Percentiles rank a stretch among this genome's conserved stretches.
Conservation (phyloP, 1,140 invertebrate genomes). For the Drosophila mayri region DNA sequence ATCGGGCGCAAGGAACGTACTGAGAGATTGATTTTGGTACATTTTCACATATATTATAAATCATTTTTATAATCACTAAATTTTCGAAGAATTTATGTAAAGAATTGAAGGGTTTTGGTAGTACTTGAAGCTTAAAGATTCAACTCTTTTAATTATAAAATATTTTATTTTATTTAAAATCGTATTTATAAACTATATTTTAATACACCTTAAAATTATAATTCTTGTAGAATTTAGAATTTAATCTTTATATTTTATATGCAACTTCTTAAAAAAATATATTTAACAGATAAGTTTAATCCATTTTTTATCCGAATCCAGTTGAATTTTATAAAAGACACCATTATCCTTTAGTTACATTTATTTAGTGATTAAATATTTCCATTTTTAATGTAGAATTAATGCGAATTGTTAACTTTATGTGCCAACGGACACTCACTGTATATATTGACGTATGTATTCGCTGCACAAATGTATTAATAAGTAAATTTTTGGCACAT, state of each 20-base stretch:
- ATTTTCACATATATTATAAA: background rate
- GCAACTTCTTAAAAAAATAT: background rate
- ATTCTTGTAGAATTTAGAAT: background rate
- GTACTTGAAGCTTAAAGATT: too few relatives aligned
- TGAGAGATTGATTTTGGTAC: background rate
- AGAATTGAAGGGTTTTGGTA: background rate
- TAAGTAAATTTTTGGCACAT: slow-evolving; percentile 53
- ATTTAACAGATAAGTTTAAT: background rate
- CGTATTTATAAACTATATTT: background rate
- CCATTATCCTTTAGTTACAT: background rate
- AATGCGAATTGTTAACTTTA: slow-evolving; percentile 3
- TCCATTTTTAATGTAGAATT: background rate
- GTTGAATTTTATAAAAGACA: background rate
- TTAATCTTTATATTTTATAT: background rate
- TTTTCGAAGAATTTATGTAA: background rate
- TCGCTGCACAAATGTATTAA: slow-evolving; percentile 46
- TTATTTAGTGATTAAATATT: background rate
- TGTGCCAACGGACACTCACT: slow-evolving; percentile 1
- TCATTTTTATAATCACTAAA: background rate
- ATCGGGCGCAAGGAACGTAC: background rate
- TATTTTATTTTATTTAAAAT: background rate
- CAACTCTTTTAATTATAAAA: background rate
- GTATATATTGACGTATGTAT: slow-evolving; percentile 18
- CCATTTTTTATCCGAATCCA: background rate
- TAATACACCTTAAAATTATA: background rate